phyloP scores from a whole-genome alignment of 2,797 vertebrate genomes.

The Sebastes oblongus region DNA sequence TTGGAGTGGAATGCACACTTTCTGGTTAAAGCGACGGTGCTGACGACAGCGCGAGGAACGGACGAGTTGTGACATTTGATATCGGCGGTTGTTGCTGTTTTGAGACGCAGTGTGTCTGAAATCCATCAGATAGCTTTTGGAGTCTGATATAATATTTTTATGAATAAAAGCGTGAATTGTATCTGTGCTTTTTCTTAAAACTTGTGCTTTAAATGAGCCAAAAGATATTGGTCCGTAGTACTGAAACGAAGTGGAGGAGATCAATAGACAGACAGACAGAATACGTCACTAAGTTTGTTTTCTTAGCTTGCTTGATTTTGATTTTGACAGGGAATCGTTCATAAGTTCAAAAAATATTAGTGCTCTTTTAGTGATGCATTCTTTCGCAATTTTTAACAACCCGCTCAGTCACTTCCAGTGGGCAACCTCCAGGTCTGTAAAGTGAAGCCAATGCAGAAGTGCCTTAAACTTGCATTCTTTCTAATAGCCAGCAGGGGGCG shows the following conservation, averaged over 20 bases:
- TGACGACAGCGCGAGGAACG: constrained; percentile 30
- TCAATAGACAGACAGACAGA: background rate
- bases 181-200: too few relatives aligned
- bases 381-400: too few relatives aligned
- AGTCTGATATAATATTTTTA: too few relatives aligned
- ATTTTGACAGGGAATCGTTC: too few relatives aligned
- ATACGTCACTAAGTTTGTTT: background rate
- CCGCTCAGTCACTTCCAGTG: too few relatives aligned
- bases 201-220: background rate
- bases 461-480: too few relatives aligned
- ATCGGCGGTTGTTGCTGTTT: constrained; percentile 31
- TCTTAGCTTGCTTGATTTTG: too few relatives aligned
- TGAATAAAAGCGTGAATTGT: background rate
- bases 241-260: background rate
- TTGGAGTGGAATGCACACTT: constrained; percentile 41
- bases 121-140: background rate
- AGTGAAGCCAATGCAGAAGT: too few relatives aligned
- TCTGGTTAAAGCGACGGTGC: constrained; percentile 18
- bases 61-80: constrained; percentile 42
- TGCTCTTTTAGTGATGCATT: too few relatives aligned
- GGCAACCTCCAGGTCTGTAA: too few relatives aligned
- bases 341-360: too few relatives aligned
- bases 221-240: background rate
- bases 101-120: constrained; percentile 32
- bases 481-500: too few relatives aligned